Evolutionary conservation across 1,140 invertebrate species (phyloP).

Genomic region (Nasonia longicornis): DNA sequence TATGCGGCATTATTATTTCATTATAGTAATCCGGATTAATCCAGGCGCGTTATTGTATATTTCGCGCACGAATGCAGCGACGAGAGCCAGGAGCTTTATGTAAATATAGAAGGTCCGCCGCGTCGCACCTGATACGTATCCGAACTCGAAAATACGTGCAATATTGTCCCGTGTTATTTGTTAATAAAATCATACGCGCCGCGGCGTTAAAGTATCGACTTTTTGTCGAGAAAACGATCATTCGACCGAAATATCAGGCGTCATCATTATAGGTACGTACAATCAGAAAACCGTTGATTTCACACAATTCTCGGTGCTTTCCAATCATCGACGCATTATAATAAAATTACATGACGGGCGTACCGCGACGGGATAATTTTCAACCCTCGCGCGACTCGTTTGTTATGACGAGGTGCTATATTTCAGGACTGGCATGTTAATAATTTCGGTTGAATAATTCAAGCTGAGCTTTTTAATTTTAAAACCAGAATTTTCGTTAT

Average conservation of each 20-base stretch:
- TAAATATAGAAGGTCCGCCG: not conserved
- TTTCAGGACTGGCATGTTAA: too few relatives aligned
- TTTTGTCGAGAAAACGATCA: too few relatives aligned
- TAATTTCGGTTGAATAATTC: too few relatives aligned
- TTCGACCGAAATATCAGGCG: too few relatives aligned
- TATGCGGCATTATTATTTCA: not conserved
- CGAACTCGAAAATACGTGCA: not conserved
- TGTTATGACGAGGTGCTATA: too few relatives aligned
- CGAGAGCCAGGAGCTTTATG: not conserved
- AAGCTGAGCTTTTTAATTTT: too few relatives aligned
- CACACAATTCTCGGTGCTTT: not conserved
- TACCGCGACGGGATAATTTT: not conserved
- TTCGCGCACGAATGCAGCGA: not conserved
- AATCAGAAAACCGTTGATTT: too few relatives aligned
- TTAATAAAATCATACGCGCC: not conserved
- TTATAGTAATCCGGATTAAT: not conserved
- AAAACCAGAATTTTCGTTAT: too few relatives aligned
- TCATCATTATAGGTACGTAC: too few relatives aligned
- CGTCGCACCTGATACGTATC: not conserved
- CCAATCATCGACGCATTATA: not conserved
- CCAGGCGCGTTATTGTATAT: not conserved
- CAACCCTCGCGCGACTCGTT: too few relatives aligned
- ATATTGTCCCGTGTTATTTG: not conserved
- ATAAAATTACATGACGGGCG: constrained; percentile 21
- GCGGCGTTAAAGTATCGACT: not conserved